Evolutionary conservation across 1,140 invertebrate genomes (phyloP), one percentile per base, ranked within the genome.

Genomic region (Neodiprion lecontei): DNA sequence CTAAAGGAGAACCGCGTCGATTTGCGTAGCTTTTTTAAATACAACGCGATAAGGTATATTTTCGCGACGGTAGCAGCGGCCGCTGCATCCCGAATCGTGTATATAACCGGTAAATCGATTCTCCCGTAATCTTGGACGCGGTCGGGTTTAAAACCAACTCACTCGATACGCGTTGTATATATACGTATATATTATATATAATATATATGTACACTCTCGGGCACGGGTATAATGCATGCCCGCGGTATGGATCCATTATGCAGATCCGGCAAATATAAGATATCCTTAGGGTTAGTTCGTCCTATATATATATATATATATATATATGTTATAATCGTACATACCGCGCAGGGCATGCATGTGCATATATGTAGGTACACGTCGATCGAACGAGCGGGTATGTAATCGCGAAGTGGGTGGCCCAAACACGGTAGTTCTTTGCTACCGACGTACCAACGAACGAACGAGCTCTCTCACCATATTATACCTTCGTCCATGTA

Each of bases 261-360:
- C 48, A 71, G 48, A 71, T 71, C n/a, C n/a, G 11, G 48, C 48
- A 71, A 71, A 71, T 71, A 71, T 71, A 71, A 71, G 40, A 71
- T 71, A 71, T 71, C 70, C 48, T 23, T 49, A 48, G 70, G 70
- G 70, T 71, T 71, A 9, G 53, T 61, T 61, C 53, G 5, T 40
- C 9, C 11, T 61, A 61, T 61, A 14, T 61, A 61, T 17, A 14
- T n/a, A 61, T n/a, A n/a, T 61, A 61, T 61, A 61, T n/a, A n/a
- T 8, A 17, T 61, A 61, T 61, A 61, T 61, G n/a, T 61, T 40
- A 40, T 40, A 40, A 40, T 40, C 28, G 28, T 40, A 40, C 28
- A 40, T 40, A 40, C 28, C 28, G 28, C 5, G 28, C 28, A 40
- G 28, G 28, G 28, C 28, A 40, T 40, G 5, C 28, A 40, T 40